Conservation (phyloP, 1,140 invertebrate species). For the Metopolophium dirhodum region DNA sequence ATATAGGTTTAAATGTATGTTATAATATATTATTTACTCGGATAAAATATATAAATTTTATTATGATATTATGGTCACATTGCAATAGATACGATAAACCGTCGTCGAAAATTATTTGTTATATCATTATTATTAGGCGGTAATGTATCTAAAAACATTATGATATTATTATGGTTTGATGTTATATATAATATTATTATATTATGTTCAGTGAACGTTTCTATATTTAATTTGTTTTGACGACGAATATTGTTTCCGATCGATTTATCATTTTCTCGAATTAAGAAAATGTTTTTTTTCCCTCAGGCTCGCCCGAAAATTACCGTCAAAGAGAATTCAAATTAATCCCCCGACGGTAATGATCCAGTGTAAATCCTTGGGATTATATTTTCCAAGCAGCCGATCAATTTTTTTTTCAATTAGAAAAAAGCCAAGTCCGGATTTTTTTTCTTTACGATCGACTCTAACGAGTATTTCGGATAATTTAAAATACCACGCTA, state of each 20-base stretch:
- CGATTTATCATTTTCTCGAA: background rate
- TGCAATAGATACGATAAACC: background rate
- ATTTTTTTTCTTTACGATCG: background rate
- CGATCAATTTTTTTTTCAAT: constrained; percentile 23
- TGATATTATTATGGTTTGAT: background rate
- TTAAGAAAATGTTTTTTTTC: background rate
- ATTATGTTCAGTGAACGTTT: background rate
- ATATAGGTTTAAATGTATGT: background rate
- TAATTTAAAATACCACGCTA: background rate
- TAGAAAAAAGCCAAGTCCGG: background rate
- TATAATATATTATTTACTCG: background rate
- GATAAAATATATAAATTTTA: no score
- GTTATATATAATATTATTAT: background rate
- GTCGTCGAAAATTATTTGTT: background rate
- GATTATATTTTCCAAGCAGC: constrained; percentile 3
- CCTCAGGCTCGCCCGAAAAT: background rate
- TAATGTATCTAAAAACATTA: background rate
- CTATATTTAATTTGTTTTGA: background rate
- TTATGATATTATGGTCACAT: background rate
- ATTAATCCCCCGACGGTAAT: background rate
- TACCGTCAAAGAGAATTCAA: background rate
- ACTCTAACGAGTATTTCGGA: background rate
- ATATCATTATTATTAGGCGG: background rate
- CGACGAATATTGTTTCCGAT: background rate
- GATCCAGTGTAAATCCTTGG: background rate